These are phyloP conservation scores for Pangasius krempfi DNA, from an alignment of 2,797 vertebrate species.

Conservation along the genomic window DNA sequence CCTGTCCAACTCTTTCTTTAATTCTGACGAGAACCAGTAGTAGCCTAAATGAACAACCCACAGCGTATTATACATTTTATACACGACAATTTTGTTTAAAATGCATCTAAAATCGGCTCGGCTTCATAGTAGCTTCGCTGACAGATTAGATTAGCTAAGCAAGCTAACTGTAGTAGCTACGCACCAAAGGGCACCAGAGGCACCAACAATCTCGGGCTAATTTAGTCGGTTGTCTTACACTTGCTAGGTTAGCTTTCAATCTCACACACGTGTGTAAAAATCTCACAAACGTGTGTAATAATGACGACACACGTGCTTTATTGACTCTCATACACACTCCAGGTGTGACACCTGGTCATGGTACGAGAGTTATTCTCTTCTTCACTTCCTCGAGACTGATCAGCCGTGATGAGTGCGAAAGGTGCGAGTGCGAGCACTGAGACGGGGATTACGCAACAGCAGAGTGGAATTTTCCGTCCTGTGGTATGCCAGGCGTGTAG, in stretches of 20 bases:
- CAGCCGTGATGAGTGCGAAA: conserved; percentile 19
- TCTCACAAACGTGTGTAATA: too few species aligned
- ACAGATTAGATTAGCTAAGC: background rate
- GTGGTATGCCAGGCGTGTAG: conserved; percentile 49
- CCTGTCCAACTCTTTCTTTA: background rate
- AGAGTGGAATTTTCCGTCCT: conserved; percentile 58
- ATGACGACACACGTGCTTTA: too few species aligned
- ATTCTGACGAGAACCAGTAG: background rate
- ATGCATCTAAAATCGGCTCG: background rate
- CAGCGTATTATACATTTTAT: background rate
- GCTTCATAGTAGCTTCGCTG: background rate
- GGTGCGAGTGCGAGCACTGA: conserved; percentile 26
- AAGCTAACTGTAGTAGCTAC: background rate
- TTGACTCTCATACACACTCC: background rate
- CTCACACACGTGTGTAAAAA: too few species aligned
- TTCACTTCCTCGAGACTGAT: background rate
- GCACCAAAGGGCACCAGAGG: too few species aligned
- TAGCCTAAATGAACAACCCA: background rate
- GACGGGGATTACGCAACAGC: conserved; percentile 45
- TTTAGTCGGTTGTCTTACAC: background rate
- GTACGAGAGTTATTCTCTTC: background rate
- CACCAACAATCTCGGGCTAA: background rate
- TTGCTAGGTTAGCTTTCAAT: background rate
- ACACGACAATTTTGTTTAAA: background rate
- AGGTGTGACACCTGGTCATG: background rate